Percentiles rank a stretch among this genome's conserved stretches.
phyloP scores from a whole-genome alignment of 2,888 invertebrate species.

The Acanthosepion lycidas region DNA sequence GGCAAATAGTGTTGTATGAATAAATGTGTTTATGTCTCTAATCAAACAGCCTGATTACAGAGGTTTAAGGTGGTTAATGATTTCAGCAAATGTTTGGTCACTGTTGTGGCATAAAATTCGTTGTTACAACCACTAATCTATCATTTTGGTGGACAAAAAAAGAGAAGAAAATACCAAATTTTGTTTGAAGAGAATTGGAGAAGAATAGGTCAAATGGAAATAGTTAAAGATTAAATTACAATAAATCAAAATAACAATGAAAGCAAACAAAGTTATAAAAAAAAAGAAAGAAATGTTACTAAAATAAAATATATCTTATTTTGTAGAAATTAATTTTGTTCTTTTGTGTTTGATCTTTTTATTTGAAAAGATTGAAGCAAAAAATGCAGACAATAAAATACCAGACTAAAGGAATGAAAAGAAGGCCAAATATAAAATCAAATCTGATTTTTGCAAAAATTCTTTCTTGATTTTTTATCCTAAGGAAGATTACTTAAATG shows the following conservation, averaged over 20 bases:
- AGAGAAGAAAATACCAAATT: not conserved
- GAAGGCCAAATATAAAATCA: not conserved
- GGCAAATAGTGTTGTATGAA: no score
- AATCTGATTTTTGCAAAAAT: not conserved
- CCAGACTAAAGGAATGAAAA: not conserved
- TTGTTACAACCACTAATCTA: not conserved
- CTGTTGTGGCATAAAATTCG: not conserved
- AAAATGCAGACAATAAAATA: not conserved
- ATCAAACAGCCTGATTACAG: no score
- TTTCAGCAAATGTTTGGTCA: not conserved
- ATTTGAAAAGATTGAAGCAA: not conserved
- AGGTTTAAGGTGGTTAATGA: not conserved
- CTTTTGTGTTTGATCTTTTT: not conserved
- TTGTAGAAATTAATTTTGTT: not conserved
- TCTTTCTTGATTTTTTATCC: not conserved
- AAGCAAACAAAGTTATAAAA: not conserved
- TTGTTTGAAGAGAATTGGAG: not conserved
- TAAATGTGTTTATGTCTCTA: no score
- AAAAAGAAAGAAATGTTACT: not conserved
- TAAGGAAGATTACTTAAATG: not conserved
- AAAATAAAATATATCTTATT: not conserved
- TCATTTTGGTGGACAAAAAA: not conserved
- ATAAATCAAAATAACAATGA: not conserved
- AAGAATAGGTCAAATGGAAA: not conserved
- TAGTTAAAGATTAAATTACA: not conserved